phyloP scores from a whole-genome alignment of 2,797 vertebrate genomes.

The Poeciliopsis gracilis region DNA sequence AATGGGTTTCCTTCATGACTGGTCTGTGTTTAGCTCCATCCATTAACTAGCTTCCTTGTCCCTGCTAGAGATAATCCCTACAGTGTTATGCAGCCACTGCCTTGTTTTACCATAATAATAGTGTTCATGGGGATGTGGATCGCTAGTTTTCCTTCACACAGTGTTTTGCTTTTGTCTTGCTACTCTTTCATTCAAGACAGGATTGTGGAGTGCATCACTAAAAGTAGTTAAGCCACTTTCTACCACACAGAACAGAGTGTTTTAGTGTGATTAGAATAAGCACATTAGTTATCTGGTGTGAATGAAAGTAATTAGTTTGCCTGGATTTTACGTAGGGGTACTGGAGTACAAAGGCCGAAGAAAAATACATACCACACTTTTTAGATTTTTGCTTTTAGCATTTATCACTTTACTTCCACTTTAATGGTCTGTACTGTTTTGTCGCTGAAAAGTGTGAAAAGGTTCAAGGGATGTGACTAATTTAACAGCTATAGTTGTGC shows the following conservation, averaged over 20 bases:
- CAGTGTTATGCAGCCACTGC: not conserved
- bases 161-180: not conserved
- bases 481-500: not conserved
- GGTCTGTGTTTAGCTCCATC: not conserved
- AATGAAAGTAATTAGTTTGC: too few relatives aligned
- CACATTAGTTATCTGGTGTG: not conserved
- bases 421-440: not conserved
- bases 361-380: not conserved
- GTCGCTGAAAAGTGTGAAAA: not conserved
- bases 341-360: not conserved
- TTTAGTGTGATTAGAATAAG: not conserved
- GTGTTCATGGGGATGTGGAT: not conserved
- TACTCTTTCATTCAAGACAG: not conserved
- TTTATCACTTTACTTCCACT: not conserved
- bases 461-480: not conserved
- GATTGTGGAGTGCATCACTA: not conserved
- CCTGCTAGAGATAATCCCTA: not conserved
- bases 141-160: not conserved
- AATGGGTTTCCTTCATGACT: not conserved
- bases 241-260: not conserved
- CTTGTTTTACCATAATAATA: not conserved
- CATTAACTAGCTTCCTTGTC: not conserved
- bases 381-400: not conserved
- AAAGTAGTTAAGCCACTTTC: not conserved
- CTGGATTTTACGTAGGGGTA: not conserved